A percentile compares a stretch with the other conserved stretches of the same genome.
These are phyloP conservation scores for Hylaeus volcanicus DNA, from an alignment of 1,140 invertebrate species.

Conservation along the genomic window DNA sequence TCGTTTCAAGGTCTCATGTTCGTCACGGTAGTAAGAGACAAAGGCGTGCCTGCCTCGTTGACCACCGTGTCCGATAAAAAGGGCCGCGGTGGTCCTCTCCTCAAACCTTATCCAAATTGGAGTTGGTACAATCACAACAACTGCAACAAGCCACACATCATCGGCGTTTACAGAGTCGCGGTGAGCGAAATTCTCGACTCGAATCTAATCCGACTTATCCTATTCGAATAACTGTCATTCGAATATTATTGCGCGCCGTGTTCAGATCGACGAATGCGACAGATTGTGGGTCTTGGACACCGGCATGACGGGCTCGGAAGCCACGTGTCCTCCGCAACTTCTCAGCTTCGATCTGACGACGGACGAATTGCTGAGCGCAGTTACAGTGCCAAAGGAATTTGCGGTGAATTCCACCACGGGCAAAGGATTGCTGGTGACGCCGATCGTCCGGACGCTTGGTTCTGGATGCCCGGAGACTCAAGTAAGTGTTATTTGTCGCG, in stretches of 20 bases:
- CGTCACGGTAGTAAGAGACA: slow-evolving; percentile 75
- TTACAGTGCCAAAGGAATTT: slow-evolving; percentile 68
- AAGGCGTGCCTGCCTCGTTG: slow-evolving; percentile 68
- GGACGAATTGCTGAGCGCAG: slow-evolving; percentile 75
- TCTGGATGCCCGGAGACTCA: slow-evolving; percentile 28
- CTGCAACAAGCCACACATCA: slow-evolving; percentile 34
- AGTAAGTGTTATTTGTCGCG: slow-evolving; percentile 42
- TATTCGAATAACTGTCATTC: no score
- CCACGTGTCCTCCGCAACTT: slow-evolving; percentile 78
- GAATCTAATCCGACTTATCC: neutral
- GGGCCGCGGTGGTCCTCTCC: slow-evolving; percentile 52
- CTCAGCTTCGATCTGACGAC: slow-evolving; percentile 78
- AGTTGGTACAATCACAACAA: slow-evolving; percentile 42
- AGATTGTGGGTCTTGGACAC: slow-evolving; percentile 81
- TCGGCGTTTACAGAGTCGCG: slow-evolving; percentile 60
- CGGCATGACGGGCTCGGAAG: slow-evolving; percentile 75
- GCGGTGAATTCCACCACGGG: slow-evolving; percentile 52
- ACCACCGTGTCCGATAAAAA: slow-evolving; percentile 31
- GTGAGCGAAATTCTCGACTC: slow-evolving; percentile 35
- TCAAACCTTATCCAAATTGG: slow-evolving; percentile 68
- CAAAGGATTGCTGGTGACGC: slow-evolving; percentile 59
- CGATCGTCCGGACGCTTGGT: slow-evolving; percentile 50
- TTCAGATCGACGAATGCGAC: slow-evolving; percentile 80
- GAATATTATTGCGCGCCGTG: slow-evolving; percentile 11
- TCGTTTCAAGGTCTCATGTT: slow-evolving; percentile 51